Evolutionary conservation across 2,113 vertebrate species (phyloP).

Genomic region (Meles meles): DNA sequence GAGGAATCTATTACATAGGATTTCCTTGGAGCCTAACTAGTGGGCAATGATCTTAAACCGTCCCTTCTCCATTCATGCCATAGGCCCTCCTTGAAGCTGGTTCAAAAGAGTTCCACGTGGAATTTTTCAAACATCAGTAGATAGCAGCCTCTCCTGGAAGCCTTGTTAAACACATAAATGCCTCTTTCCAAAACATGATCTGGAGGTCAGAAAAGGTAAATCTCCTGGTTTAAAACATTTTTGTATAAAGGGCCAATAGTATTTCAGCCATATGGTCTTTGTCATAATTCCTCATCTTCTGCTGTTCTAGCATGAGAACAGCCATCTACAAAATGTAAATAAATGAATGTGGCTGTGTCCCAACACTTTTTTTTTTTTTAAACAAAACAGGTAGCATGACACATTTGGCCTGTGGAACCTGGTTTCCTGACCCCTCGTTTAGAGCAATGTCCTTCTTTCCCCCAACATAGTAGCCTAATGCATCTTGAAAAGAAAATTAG

Average conservation of each 20-base stretch:
- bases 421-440: not conserved
- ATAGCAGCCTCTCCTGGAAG: not conserved
- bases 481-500: constrained; percentile 6
- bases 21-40: not conserved
- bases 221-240: not conserved
- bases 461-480: not conserved
- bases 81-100: not conserved
- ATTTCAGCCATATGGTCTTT: not conserved
- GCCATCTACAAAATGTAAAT: not conserved
- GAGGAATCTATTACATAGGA: not conserved
- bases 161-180: not conserved
- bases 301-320: not conserved
- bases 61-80: not conserved
- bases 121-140: not conserved
- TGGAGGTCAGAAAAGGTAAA: not conserved
- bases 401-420: not conserved
- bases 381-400: not conserved
- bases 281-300: not conserved
- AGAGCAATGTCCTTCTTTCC: not conserved
- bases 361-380: not conserved
- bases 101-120: not conserved
- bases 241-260: not conserved
- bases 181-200: not conserved
- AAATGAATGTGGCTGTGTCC: not conserved
- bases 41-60: not conserved